Conservation (phyloP, 2,888 invertebrate species). For the Hybos culiciformis region DNA sequence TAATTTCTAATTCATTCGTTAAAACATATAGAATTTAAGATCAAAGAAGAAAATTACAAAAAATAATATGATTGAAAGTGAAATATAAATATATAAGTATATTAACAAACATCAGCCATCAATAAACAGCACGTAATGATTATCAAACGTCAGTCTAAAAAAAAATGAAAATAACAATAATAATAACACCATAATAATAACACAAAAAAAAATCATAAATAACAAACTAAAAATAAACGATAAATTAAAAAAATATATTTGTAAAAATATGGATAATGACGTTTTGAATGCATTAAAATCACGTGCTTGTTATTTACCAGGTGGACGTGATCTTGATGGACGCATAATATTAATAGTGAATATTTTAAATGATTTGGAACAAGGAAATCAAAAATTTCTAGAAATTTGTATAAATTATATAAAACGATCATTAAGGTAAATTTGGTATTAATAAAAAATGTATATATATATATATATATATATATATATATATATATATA, state of each 20-base stretch:
- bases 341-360: slow-evolving; percentile 48
- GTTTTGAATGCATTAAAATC: slow-evolving; percentile 45
- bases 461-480: not conserved
- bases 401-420: slow-evolving; percentile 33
- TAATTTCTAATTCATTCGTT: too few species aligned
- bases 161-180: too few species aligned
- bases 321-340: slow-evolving; percentile 51
- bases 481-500: not conserved
- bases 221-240: too few species aligned
- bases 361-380: slow-evolving; percentile 44
- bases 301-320: slow-evolving; percentile 47
- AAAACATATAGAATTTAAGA: too few species aligned
- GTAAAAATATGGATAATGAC: slow-evolving; percentile 41
- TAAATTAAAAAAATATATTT: not conserved
- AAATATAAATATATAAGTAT: too few species aligned
- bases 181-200: too few species aligned
- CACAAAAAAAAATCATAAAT: not conserved
- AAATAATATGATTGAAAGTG: too few species aligned
- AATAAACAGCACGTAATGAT: too few species aligned
- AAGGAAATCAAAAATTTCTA: slow-evolving; percentile 34
- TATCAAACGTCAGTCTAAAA: too few species aligned
- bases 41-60: too few species aligned
- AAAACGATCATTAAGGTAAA: slow-evolving; percentile 33
- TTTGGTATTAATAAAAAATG: slow-evolving; percentile 3
- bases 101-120: too few species aligned